Percentiles rank a stretch among this genome's conserved stretches.
These are phyloP conservation scores for Gonioctena quinquepunctata DNA, from an alignment of 1,140 invertebrate species.

Conservation along the genomic window DNA sequence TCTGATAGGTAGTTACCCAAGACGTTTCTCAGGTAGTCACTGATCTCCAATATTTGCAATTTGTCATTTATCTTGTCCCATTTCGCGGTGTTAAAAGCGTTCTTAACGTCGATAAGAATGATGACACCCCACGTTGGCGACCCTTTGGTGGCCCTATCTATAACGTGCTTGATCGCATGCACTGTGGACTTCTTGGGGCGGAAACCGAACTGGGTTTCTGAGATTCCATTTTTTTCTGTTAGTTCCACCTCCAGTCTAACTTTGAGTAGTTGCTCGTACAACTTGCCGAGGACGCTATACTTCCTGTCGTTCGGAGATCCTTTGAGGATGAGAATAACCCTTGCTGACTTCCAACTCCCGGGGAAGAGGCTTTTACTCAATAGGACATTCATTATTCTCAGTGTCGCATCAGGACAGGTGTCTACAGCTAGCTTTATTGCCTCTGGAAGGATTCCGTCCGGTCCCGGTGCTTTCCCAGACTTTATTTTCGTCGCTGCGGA, in stretches of 20 bases:
- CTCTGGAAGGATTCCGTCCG: slow-evolving; percentile 26
- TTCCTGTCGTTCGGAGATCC: not conserved
- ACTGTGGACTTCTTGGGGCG: not conserved
- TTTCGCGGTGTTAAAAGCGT: slow-evolving; percentile 23
- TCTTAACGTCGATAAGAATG: slow-evolving; percentile 22
- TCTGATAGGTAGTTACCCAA: not conserved
- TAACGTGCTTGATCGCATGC: not conserved
- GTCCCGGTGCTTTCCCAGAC: slow-evolving; percentile 27
- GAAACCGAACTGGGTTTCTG: not conserved
- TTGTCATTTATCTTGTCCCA: slow-evolving; percentile 18
- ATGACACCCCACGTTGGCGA: not conserved
- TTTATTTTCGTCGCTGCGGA: slow-evolving; percentile 1
- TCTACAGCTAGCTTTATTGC: slow-evolving; percentile 3
- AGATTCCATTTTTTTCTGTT: not conserved
- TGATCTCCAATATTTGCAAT: not conserved
- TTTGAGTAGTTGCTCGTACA: not conserved
- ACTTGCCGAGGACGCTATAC: not conserved
- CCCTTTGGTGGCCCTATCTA: not conserved
- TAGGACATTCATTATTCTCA: not conserved
- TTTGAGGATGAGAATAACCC: not conserved
- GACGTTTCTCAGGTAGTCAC: not conserved
- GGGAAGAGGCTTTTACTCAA: not conserved
- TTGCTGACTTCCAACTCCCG: not conserved
- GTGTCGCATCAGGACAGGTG: not conserved
- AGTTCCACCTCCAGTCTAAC: not conserved